These are phyloP conservation scores for Morpho deidamia DNA, from an alignment of 2,888 invertebrate genomes.

Conservation along the genomic window DNA sequence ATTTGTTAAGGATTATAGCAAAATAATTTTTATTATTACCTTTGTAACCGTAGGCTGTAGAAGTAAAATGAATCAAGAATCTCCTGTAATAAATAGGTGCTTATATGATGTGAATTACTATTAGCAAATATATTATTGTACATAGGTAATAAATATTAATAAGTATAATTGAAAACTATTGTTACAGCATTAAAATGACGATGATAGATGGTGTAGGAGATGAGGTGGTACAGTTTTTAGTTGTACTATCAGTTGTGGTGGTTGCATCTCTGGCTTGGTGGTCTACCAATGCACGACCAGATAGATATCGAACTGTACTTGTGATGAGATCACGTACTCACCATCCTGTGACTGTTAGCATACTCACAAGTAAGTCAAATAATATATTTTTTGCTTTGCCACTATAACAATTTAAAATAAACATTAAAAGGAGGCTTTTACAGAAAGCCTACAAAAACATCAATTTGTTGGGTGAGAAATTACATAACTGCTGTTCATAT, in stretches of 20 bases:
- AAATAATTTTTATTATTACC: too few species aligned
- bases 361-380: conserved; percentile 47
- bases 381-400: background rate
- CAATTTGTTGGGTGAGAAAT: too few species aligned
- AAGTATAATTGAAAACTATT: background rate
- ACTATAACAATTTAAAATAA: background rate
- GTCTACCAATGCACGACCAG: conserved; percentile 84
- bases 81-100: too few species aligned
- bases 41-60: too few species aligned
- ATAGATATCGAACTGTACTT: conserved; percentile 83
- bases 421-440: too few species aligned
- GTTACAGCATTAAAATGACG: conserved; percentile 75
- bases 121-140: background rate
- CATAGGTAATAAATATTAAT: background rate
- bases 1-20: too few species aligned
- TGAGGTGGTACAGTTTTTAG: conserved; percentile 87
- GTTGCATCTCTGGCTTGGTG: conserved; percentile 87
- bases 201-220: conserved; percentile 90
- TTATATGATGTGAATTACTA: too few species aligned
- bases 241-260: conserved; percentile 72
- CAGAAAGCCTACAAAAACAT: too few species aligned
- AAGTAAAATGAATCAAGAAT: too few species aligned
- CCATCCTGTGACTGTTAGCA: conserved; percentile 60
- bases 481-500: too few species aligned
- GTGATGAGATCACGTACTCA: conserved; percentile 72